phyloP scores from a whole-genome alignment of 2,797 vertebrate species.

The Orientallactaga sibirica region DNA sequence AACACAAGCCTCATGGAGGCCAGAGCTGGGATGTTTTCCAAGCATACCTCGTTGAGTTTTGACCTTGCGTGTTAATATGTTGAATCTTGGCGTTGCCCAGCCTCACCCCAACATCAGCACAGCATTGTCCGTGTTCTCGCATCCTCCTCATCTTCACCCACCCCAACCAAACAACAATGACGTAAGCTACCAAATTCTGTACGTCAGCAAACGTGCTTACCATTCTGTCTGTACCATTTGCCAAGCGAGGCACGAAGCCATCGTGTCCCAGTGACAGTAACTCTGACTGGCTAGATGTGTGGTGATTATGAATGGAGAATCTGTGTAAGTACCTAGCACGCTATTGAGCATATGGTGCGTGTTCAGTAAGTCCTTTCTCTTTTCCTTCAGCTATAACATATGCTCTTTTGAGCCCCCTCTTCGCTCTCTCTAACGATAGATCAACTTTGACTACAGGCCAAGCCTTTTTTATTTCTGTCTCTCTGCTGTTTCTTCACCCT shows the following conservation, averaged over 20 bases:
- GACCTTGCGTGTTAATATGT: neutral
- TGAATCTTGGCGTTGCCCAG: conserved; percentile 29
- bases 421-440: neutral
- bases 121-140: neutral
- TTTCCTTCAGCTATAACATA: neutral
- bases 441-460: neutral
- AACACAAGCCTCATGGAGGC: neutral
- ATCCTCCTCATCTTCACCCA: neutral
- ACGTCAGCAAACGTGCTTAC: neutral
- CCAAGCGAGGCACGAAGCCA: neutral
- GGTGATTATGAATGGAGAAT: neutral
- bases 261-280: neutral
- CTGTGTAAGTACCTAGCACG: neutral
- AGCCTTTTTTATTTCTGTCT: neutral
- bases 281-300: neutral
- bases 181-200: neutral
- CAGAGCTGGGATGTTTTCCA: neutral
- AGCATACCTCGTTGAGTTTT: conserved; percentile 56
- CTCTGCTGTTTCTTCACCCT: neutral
- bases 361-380: neutral
- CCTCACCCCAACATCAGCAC: conserved; percentile 1
- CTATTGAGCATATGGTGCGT: neutral
- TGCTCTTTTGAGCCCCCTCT: neutral
- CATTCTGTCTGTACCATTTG: neutral
- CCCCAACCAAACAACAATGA: neutral